These are phyloP conservation scores for Pelodiscus sinensis DNA, from an alignment of 2,113 vertebrate genomes.

Conservation along the genomic window DNA sequence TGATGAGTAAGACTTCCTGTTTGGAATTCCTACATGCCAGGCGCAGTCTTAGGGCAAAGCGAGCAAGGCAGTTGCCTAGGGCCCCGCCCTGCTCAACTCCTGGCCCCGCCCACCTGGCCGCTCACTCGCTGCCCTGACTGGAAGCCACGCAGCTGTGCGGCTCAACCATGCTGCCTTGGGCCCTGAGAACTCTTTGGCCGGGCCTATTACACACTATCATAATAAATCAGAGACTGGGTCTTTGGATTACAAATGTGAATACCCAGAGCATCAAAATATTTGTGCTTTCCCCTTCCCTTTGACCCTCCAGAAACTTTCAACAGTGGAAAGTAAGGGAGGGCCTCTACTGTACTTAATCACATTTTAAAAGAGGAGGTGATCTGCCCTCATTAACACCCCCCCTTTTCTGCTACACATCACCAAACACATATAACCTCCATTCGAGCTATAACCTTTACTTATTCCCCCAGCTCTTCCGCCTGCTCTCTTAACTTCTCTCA, in stretches of 20 bases:
- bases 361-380: not conserved
- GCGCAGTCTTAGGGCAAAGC: too few relatives aligned
- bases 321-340: not conserved
- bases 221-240: slow-evolving; percentile 39
- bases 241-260: slow-evolving; percentile 43
- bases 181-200: too few relatives aligned
- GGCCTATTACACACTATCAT: slow-evolving; percentile 35
- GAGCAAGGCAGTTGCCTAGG: too few relatives aligned
- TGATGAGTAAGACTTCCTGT: not conserved
- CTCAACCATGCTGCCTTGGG: too few relatives aligned
- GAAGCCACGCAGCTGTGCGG: too few relatives aligned
- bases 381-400: not conserved
- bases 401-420: not conserved
- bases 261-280: not conserved
- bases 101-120: too few relatives aligned
- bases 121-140: too few relatives aligned
- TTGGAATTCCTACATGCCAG: slow-evolving; percentile 31
- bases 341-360: not conserved
- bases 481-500: slow-evolving; percentile 23
- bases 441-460: not conserved
- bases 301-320: slow-evolving; percentile 30
- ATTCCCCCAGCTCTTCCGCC: not conserved
- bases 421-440: not conserved
- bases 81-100: too few relatives aligned
- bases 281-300: slow-evolving; percentile 30